These are phyloP conservation scores for Cyclopterus lumpus DNA, from an alignment of 2,797 vertebrate species.

Conservation along the genomic window DNA sequence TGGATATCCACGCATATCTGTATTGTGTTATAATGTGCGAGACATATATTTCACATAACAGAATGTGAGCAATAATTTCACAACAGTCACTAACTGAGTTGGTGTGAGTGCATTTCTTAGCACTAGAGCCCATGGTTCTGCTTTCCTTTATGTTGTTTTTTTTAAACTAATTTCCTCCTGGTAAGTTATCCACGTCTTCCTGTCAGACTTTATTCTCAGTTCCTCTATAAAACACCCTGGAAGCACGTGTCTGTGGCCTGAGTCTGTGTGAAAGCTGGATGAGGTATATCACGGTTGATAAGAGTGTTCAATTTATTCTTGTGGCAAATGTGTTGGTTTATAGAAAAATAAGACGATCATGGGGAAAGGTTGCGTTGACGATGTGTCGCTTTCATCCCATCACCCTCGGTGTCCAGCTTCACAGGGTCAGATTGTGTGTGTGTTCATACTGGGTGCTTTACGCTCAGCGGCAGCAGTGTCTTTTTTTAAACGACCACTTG, in stretches of 20 bases:
- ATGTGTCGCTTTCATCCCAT: background rate
- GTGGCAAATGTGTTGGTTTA: background rate
- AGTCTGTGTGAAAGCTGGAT: background rate
- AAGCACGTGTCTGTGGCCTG: background rate
- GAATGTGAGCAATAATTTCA: background rate
- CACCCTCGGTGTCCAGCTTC: background rate
- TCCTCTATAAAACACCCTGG: background rate
- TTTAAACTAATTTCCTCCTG: conserved; percentile 1
- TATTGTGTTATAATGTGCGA: background rate
- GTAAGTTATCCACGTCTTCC: conserved; percentile 7
- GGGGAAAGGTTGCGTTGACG: background rate
- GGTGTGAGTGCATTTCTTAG: background rate
- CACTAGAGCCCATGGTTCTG: background rate
- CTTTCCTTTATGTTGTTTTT: conserved; percentile 3
- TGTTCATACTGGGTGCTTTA: background rate
- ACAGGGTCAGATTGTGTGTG: background rate
- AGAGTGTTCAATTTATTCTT: background rate
- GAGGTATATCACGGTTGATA: conserved; percentile 1
- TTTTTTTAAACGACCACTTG: background rate
- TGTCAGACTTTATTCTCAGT: background rate
- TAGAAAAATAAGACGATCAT: background rate
- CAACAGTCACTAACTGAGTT: background rate
- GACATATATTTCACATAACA: background rate
- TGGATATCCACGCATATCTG: background rate
- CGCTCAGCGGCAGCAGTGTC: background rate